A percentile compares a stretch with the other conserved stretches of the same genome.
These are phyloP conservation scores for Ancistrus triradiatus DNA, from an alignment of 2,113 vertebrate genomes.

Conservation along the genomic window DNA sequence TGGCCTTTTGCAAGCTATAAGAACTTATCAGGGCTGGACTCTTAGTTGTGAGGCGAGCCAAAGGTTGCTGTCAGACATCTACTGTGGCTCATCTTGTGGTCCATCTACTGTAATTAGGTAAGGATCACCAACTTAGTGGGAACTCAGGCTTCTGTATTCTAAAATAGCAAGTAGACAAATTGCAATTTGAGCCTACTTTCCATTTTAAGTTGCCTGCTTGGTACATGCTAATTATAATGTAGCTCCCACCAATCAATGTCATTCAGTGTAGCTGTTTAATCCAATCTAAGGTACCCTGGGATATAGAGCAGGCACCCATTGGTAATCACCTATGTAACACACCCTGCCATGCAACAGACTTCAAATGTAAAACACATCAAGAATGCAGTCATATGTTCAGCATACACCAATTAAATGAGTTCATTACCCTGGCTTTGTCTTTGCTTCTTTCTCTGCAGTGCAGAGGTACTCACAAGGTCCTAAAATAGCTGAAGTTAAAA, in stretches of 20 bases:
- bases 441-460: conserved; percentile 23
- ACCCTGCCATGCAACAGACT: conserved; percentile 22
- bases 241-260: too few species aligned
- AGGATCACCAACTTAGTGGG: too few species aligned
- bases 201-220: too few species aligned
- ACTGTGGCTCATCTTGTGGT: neutral
- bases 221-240: too few species aligned
- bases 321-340: conserved; percentile 33
- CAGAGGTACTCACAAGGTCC: conserved; percentile 31
- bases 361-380: conserved; percentile 20
- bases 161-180: too few species aligned
- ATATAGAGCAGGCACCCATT: too few species aligned
- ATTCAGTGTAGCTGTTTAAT: too few species aligned
- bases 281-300: too few species aligned
- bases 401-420: neutral
- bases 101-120: conserved; percentile 1
- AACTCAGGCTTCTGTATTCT: too few species aligned
- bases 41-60: neutral
- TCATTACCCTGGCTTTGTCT: conserved; percentile 18
- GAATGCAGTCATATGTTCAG: neutral
- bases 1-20: conserved; percentile 12
- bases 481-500: conserved; percentile 49
- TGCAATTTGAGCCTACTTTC: too few species aligned
- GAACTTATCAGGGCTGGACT: conserved; percentile 15
- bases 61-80: neutral